Evolutionary conservation across 2,113 vertebrate species (phyloP).

Genomic region (Penelope pileata): DNA sequence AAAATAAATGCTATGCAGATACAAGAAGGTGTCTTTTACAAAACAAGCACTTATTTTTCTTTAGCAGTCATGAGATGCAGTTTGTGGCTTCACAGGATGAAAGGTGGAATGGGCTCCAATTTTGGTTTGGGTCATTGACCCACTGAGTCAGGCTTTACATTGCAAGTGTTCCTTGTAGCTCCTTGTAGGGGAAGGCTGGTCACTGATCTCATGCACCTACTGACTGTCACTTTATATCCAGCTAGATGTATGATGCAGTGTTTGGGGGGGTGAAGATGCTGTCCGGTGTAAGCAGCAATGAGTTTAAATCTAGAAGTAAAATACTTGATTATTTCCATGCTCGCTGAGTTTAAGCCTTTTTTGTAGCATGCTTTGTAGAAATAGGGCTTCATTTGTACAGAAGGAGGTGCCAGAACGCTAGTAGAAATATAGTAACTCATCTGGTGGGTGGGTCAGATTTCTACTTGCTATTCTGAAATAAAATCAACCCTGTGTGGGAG

Average conservation of each 20-base stretch:
- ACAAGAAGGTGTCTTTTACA: neutral
- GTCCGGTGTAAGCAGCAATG: neutral
- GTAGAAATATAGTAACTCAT: constrained; percentile 35
- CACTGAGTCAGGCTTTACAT: neutral
- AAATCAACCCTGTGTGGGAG: constrained; percentile 13
- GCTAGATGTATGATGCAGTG: neutral
- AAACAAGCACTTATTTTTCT: neutral
- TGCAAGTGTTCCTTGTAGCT: neutral
- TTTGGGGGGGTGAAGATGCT: neutral
- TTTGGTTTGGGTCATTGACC: accelerated
- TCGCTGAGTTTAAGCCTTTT: neutral
- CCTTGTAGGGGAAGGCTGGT: neutral
- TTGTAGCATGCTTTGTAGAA: neutral
- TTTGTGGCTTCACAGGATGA: neutral
- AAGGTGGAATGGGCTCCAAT: neutral
- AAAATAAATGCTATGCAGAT: too few relatives aligned
- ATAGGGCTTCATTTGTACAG: constrained; percentile 19
- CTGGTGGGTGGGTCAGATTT: constrained; percentile 37
- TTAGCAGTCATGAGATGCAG: neutral
- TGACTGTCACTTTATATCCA: neutral
- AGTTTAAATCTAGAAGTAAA: neutral
- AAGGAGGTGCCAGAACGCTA: constrained; percentile 48
- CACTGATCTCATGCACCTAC: neutral
- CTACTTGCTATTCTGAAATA: neutral
- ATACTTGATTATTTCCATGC: neutral